Evolutionary conservation across 2,113 vertebrate genomes (phyloP).

Genomic region (Tachysurus vachellii): DNA sequence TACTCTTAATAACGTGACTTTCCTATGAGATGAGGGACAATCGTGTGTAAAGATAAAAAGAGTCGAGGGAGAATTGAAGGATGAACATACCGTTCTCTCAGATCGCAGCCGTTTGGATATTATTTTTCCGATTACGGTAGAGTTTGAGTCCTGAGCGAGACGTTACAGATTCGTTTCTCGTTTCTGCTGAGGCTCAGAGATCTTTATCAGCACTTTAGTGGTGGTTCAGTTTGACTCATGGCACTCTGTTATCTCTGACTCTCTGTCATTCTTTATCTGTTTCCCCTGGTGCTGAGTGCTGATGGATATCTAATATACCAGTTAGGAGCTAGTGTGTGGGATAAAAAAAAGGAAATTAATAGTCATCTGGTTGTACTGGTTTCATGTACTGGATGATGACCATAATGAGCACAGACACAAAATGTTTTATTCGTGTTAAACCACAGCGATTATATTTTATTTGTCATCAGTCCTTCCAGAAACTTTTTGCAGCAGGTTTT

Average conservation of each 20-base stretch:
- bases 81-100: background rate
- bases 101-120: background rate
- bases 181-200: slow-evolving; percentile 29
- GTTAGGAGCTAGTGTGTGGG: background rate
- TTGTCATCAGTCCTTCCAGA: no score
- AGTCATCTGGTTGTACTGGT: background rate
- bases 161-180: background rate
- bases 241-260: background rate
- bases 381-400: background rate
- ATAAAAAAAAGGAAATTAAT: background rate
- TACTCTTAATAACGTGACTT: background rate
- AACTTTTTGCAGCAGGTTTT: no score
- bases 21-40: background rate
- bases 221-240: slow-evolving; percentile 4
- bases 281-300: background rate
- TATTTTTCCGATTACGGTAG: background rate
- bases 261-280: background rate
- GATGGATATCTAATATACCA: background rate
- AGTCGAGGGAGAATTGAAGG: background rate
- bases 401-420: no score
- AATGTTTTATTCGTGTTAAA: no score
- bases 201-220: slow-evolving; percentile 19
- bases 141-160: background rate
- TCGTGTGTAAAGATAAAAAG: slow-evolving; percentile 24
- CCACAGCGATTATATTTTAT: no score